Evolutionary conservation across 2,888 invertebrate species (phyloP).

Genomic region (Nomada goodeniana): DNA sequence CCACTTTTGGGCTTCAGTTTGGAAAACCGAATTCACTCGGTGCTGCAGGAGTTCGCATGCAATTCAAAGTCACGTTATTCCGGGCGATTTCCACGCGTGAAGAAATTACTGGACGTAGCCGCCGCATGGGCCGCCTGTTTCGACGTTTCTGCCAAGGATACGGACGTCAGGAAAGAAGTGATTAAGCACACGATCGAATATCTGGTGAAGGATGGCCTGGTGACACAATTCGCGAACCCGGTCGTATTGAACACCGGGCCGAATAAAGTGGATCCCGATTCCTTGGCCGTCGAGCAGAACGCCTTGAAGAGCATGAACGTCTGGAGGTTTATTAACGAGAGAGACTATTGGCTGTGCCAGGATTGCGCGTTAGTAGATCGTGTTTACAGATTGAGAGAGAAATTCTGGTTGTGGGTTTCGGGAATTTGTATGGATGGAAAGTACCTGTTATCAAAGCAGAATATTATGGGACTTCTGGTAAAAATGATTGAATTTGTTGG

Average conservation of each 20-base stretch:
- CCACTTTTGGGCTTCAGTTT: conserved; percentile 73
- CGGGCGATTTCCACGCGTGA: conserved; percentile 63
- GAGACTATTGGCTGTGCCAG: conserved; percentile 67
- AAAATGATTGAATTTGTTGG: too few relatives aligned
- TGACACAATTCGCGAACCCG: conserved; percentile 73
- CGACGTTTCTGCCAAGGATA: conserved; percentile 49
- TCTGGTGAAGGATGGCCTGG: conserved; percentile 69
- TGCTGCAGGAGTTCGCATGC: conserved; percentile 73
- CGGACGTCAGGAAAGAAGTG: conserved; percentile 33
- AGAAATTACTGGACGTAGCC: conserved; percentile 64
- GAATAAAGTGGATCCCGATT: conserved; percentile 72
- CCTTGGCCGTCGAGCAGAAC: conserved; percentile 66
- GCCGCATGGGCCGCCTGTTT: conserved; percentile 45
- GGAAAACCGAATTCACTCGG: conserved; percentile 70
- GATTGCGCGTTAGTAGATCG: conserved; percentile 45
- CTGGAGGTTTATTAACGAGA: conserved; percentile 72
- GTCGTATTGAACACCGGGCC: conserved; percentile 73
- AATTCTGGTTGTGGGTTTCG: neutral
- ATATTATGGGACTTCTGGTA: too few relatives aligned
- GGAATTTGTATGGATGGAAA: too few relatives aligned
- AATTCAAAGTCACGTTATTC: conserved; percentile 35
- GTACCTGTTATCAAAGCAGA: too few relatives aligned
- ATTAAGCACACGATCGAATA: conserved; percentile 63
- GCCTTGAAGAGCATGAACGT: conserved; percentile 64
- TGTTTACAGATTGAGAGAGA: neutral